Conservation (phyloP, 2,797 vertebrate species). For the Platyrinchus mystaceus region DNA sequence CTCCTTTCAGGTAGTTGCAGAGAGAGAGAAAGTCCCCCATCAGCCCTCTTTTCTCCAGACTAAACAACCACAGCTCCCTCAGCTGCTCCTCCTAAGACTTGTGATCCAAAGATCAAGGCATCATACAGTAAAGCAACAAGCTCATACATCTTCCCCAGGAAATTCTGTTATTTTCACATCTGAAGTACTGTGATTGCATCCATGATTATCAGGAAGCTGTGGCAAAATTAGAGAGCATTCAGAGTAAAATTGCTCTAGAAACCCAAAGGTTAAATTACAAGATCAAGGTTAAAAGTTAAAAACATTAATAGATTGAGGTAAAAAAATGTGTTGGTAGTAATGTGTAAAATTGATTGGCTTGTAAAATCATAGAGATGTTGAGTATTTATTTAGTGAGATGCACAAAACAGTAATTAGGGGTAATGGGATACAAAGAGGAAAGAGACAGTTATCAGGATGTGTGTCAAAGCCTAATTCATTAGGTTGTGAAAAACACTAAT, state of each 20-base stretch:
- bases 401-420: neutral
- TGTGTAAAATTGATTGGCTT: neutral
- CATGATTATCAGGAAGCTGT: neutral
- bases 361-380: neutral
- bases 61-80: neutral
- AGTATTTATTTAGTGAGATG: neutral
- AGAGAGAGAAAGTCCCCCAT: too few relatives aligned
- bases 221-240: neutral
- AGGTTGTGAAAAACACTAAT: neutral
- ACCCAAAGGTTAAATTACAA: neutral
- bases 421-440: slow-evolving; percentile 4
- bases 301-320: neutral
- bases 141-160: neutral
- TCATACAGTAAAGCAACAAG: neutral
- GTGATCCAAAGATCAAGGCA: neutral
- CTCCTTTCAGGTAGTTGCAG: neutral
- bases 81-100: neutral
- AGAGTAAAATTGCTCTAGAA: neutral
- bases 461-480: neutral
- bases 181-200: neutral
- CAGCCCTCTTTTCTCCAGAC: neutral
- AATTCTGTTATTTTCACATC: neutral
- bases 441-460: neutral
- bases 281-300: neutral
- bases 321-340: neutral